Conservation (phyloP, 2,113 vertebrate species). For the Lipophrys pholis region DNA sequence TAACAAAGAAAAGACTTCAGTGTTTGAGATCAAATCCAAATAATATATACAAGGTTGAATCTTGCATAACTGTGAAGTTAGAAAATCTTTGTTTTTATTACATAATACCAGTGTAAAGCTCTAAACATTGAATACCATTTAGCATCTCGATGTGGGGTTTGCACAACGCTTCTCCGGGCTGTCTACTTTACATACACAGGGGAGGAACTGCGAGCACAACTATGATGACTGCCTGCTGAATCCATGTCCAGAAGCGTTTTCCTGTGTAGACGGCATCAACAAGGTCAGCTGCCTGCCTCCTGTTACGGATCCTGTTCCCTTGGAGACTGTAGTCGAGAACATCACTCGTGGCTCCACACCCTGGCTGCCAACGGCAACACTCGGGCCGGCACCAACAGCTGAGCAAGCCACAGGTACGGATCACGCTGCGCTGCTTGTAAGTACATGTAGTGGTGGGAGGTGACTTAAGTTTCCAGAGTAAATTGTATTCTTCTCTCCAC, state of each 20-base stretch:
- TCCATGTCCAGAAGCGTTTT: constrained; percentile 83
- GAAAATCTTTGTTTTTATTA: constrained; percentile 19
- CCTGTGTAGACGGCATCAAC: constrained; percentile 87
- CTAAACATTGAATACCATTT: constrained; percentile 32
- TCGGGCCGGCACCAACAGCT: constrained; percentile 30
- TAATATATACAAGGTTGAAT: neutral
- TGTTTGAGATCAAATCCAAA: neutral
- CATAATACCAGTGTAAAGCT: constrained; percentile 27
- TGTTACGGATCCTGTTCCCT: constrained; percentile 62
- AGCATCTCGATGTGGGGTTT: constrained; percentile 12
- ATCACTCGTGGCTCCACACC: constrained; percentile 57
- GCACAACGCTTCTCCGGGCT: constrained; percentile 40
- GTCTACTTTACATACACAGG: constrained; percentile 75
- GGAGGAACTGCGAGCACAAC: constrained; percentile 87
- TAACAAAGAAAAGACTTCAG: too few relatives aligned
- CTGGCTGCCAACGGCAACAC: constrained; percentile 38
- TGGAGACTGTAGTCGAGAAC: constrained; percentile 56
- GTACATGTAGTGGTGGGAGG: too few relatives aligned
- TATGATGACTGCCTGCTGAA: constrained; percentile 87
- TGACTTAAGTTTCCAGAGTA: too few relatives aligned
- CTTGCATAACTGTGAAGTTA: neutral
- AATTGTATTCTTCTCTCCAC: too few relatives aligned
- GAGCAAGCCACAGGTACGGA: constrained; percentile 72
- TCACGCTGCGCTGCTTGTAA: constrained; percentile 5
- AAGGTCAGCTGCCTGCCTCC: constrained; percentile 84